Conservation (phyloP, 2,888 invertebrate genomes). For the Anorthoa munda region DNA sequence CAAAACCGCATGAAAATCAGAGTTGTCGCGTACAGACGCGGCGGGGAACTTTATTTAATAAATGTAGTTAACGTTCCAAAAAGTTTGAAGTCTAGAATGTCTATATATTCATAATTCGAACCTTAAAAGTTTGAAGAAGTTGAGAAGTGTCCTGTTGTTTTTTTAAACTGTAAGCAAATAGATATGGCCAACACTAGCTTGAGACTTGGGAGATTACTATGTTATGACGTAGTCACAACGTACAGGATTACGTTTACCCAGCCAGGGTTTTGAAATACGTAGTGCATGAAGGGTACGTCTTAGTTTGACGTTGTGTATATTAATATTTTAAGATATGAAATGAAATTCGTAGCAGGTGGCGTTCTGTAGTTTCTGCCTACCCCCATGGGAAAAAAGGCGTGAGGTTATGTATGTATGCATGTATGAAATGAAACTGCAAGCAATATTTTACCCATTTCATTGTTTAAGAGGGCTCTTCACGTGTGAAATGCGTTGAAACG, state of each 20-base stretch:
- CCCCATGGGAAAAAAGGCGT: no score
- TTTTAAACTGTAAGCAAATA: not conserved
- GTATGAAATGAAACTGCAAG: not conserved
- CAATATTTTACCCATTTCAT: not conserved
- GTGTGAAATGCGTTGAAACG: conserved; percentile 12
- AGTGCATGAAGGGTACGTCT: not conserved
- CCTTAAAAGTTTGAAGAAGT: not conserved
- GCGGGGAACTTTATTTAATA: no score
- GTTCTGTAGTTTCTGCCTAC: no score
- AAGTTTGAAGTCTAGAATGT: not conserved
- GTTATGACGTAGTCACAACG: not conserved
- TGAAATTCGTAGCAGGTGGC: no score
- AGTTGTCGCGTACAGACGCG: no score
- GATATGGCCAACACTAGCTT: not conserved
- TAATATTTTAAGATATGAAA: not conserved
- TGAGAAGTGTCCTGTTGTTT: not conserved
- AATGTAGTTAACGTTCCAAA: not conserved
- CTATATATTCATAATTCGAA: not conserved
- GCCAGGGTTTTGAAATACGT: not conserved
- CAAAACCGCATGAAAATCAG: no score
- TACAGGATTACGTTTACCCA: conserved; percentile 5
- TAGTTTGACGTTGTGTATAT: not conserved
- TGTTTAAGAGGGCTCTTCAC: not conserved
- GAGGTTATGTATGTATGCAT: no score
- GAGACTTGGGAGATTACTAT: not conserved